Base-by-base conservation (phyloP, 2,888 invertebrate species). In the Eupithecia abbreviata region DNA sequence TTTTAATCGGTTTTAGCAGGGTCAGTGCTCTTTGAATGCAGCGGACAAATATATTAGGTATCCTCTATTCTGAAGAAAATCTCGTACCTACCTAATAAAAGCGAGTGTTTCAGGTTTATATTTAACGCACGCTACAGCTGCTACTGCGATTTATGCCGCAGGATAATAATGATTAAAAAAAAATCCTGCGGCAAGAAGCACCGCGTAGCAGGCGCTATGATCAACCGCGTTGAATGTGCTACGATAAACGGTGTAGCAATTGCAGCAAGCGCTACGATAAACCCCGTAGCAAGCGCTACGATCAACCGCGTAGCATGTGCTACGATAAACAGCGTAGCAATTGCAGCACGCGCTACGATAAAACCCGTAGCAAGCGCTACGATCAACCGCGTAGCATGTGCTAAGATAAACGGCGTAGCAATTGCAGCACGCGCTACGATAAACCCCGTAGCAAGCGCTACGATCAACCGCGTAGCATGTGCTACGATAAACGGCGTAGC, bases 21-120 rank as follows among this genome's bases (percentile, higher is more conserved):
- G 69, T 69, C 69, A 74, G 6, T 51, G 49, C 41, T 7, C 69
- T 62, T 58, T 68, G 15, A 42, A 69, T 47, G 30, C 47, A 47
- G 69, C 42, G 4, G 2, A 12, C 9, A 45, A 43, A 68, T 47
- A 15, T 42, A 15, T 43, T 43, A 3, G 10, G 45, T 68, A 45
- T 45, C 30, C n/a, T 45, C 2, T n/a, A n/a, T 45, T 67, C 10
- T 42, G 45, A 43, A 15, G 13, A 42, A 66, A 42, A 66, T 30
- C 30, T 30, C 30, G 30, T 30, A 30, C 30, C 30, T 30, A 18
- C 9, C 58, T 18, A 58, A 58, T 58, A 18, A 58, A 18, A 18
- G 18, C 9, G 9, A 18, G 7, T 51, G 51, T 51, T 51, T 49
- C 2, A 51, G 51, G n/a, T 5, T 51, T n/a, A 51, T 15, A 13